Percentiles rank a stretch among this genome's conserved stretches.
These are phyloP conservation scores for Melopsittacus undulatus DNA, from an alignment of 2,797 vertebrate genomes.

Conservation along the genomic window DNA sequence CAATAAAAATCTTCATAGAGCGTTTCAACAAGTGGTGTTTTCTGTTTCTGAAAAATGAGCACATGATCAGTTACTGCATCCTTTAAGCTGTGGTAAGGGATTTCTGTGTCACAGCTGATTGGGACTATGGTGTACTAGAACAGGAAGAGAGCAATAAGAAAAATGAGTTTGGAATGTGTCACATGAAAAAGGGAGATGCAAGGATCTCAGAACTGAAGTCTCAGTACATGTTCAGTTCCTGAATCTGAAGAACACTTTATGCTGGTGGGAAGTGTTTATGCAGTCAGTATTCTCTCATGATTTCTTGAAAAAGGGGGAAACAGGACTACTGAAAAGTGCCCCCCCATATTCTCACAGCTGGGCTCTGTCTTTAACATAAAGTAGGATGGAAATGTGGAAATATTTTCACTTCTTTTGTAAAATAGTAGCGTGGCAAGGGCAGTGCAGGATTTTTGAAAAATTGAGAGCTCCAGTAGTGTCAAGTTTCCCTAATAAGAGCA, in stretches of 20 bases:
- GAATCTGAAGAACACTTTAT: neutral
- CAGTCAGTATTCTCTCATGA: neutral
- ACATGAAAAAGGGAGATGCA: neutral
- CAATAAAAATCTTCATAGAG: neutral
- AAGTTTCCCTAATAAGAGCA: neutral
- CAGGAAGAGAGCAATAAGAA: neutral
- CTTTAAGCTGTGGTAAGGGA: neutral
- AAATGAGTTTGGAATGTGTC: neutral
- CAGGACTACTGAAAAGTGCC: too few species aligned
- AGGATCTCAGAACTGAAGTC: neutral
- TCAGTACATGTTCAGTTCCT: accelerated
- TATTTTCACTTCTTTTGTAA: neutral
- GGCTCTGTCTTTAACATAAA: neutral
- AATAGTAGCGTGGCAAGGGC: neutral
- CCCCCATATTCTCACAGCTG: neutral
- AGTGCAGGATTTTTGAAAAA: neutral
- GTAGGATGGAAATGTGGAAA: neutral
- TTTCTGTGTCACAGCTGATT: neutral
- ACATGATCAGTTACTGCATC: neutral
- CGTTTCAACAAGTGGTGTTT: neutral
- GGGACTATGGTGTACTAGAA: accelerated
- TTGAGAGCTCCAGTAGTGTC: neutral
- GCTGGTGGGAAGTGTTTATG: neutral
- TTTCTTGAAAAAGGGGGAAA: neutral
- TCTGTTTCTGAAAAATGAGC: neutral